phyloP scores from a whole-genome alignment of 2,797 vertebrate species.

The Notolepis coatsorum region DNA sequence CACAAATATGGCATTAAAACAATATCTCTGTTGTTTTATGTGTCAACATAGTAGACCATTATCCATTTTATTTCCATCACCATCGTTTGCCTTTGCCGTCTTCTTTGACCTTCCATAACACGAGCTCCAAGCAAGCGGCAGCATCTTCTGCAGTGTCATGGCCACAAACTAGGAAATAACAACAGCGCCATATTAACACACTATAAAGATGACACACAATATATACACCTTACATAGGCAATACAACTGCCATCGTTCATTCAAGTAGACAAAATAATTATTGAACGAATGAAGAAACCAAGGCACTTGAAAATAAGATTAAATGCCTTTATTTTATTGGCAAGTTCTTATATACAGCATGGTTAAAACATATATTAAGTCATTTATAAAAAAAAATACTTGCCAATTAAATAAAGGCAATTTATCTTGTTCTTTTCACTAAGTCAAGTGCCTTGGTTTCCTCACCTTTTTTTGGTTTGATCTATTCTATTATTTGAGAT shows the following conservation, averaged over 20 bases:
- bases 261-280: neutral
- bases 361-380: no score
- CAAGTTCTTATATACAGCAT: no score
- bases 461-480: no score
- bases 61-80: constrained; percentile 48
- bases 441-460: no score
- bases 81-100: constrained; percentile 82
- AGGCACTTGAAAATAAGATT: no score
- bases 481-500: no score
- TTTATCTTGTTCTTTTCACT: no score
- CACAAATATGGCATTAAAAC: neutral
- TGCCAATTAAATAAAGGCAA: no score
- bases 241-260: neutral
- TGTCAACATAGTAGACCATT: neutral
- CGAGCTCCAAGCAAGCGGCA: constrained; percentile 83
- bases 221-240: neutral
- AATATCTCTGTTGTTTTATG: neutral
- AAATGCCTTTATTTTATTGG: no score
- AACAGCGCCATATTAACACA: neutral
- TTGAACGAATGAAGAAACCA: no score
- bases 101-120: constrained; percentile 86
- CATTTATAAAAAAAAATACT: no score
- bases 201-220: constrained; percentile 3
- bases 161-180: constrained; percentile 69
- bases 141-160: constrained; percentile 83